Conservation (phyloP, 2,113 vertebrate species). For the Phylloscopus trochilus region DNA sequence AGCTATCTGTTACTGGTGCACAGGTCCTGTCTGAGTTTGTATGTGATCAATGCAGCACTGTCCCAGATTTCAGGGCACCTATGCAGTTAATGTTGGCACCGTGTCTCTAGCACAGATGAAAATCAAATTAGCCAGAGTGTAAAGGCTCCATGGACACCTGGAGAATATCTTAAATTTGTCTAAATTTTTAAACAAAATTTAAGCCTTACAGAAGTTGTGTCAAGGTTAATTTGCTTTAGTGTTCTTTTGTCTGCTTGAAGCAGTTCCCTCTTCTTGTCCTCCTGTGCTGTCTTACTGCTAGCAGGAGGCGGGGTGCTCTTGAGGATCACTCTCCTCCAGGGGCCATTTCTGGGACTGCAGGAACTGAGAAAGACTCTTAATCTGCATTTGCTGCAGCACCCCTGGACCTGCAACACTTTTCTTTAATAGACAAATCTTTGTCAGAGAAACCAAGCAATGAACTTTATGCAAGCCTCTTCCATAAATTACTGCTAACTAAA, state of each 20-base stretch:
- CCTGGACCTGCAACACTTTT: neutral
- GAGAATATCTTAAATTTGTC: neutral
- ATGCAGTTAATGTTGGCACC: neutral
- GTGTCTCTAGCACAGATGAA: neutral
- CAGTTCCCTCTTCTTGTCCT: neutral
- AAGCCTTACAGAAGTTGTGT: neutral
- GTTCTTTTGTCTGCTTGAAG: neutral
- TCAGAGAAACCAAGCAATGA: slow-evolving; percentile 19
- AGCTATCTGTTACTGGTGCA: neutral
- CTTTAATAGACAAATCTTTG: slow-evolving; percentile 19
- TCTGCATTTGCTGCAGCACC: neutral
- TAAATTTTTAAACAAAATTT: neutral
- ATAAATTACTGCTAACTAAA: neutral
- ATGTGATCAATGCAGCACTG: neutral
- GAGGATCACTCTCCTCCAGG: neutral
- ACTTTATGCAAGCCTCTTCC: neutral
- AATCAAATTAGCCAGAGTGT: neutral
- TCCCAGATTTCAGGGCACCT: neutral
- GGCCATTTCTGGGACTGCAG: neutral
- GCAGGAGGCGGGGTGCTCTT: neutral
- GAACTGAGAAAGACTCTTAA: neutral
- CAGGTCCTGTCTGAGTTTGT: neutral
- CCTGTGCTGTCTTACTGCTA: neutral
- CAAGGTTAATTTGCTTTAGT: neutral
- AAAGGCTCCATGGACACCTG: neutral